Conservation (phyloP, 2,888 invertebrate genomes). For the Sinentomon sp. region DNA sequence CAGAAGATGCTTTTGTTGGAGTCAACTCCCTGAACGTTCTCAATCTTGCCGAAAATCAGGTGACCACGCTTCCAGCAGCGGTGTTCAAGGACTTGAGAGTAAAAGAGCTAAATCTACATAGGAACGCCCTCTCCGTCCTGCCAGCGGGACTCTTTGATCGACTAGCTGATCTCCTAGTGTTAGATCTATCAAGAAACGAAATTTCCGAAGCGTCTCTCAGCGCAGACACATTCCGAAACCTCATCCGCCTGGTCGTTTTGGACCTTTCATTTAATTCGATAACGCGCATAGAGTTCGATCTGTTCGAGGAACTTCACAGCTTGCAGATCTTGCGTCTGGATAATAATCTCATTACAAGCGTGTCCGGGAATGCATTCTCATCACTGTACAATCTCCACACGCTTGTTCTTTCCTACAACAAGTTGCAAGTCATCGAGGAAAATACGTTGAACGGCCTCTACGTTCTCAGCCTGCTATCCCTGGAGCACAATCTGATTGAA, state of each 20-base stretch:
- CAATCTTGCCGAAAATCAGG: slow-evolving; percentile 48
- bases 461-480: slow-evolving; percentile 41
- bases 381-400: slow-evolving; percentile 50
- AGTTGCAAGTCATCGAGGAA: slow-evolving; percentile 40
- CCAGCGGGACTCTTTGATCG: slow-evolving; percentile 53
- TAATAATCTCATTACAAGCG: slow-evolving; percentile 43
- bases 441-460: slow-evolving; percentile 46
- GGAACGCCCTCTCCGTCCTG: slow-evolving; percentile 50
- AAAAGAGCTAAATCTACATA: slow-evolving; percentile 50
- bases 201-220: slow-evolving; percentile 56
- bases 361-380: slow-evolving; percentile 49
- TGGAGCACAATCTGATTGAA: slow-evolving; percentile 50
- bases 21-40: slow-evolving; percentile 39
- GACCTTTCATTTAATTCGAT: slow-evolving; percentile 50
- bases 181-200: slow-evolving; percentile 50
- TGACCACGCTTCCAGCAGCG: slow-evolving; percentile 51
- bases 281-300: slow-evolving; percentile 39
- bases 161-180: slow-evolving; percentile 38
- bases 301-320: slow-evolving; percentile 48
- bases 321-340: slow-evolving; percentile 51
- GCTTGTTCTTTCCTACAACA: slow-evolving; percentile 50
- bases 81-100: slow-evolving; percentile 47
- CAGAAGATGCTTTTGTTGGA: slow-evolving; percentile 48
- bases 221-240: slow-evolving; percentile 39
- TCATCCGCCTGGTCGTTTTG: slow-evolving; percentile 43